These are phyloP conservation scores for Sylvicapra grimmia DNA, from an alignment of 2,113 vertebrate species.

Conservation along the genomic window DNA sequence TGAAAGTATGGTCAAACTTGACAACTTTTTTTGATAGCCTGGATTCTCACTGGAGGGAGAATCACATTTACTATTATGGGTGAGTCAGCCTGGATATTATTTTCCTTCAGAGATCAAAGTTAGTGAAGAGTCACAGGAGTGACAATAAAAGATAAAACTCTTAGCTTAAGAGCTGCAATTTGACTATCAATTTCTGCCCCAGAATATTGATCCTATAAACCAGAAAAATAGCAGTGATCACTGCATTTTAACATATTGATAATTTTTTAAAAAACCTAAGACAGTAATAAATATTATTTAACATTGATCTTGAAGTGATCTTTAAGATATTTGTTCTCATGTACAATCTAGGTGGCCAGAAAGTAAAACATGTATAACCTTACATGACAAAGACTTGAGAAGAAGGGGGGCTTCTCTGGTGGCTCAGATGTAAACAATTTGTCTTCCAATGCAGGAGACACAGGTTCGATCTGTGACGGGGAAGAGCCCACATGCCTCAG, in stretches of 20 bases:
- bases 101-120: background rate
- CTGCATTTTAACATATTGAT: background rate
- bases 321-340: background rate
- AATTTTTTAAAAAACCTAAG: background rate
- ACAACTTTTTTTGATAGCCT: background rate
- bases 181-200: conserved; percentile 28
- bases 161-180: background rate
- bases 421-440: background rate
- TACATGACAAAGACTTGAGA: background rate
- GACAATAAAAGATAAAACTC: background rate
- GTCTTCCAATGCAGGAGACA: background rate
- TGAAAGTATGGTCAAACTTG: background rate
- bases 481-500: background rate
- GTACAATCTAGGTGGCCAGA: background rate
- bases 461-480: background rate
- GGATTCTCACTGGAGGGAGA: background rate
- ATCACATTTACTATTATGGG: background rate
- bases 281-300: conserved; percentile 21
- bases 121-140: background rate
- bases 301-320: background rate
- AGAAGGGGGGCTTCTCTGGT: background rate
- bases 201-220: background rate
- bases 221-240: background rate
- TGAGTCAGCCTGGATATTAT: background rate
- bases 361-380: background rate